Evolutionary conservation across 2,797 vertebrate genomes (phyloP).

Genomic region (Typhlichthys subterraneus): DNA sequence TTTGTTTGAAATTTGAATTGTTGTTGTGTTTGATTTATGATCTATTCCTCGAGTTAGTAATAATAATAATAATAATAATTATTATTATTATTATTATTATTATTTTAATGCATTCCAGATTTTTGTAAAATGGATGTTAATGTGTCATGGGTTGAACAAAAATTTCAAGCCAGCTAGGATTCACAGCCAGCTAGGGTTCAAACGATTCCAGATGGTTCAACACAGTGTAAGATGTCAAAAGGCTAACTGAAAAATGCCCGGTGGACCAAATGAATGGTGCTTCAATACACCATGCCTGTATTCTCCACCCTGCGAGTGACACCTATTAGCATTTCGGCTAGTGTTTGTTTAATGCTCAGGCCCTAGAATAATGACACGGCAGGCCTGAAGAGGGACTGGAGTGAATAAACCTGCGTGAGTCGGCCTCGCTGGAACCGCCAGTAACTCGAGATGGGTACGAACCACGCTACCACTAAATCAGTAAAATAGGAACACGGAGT

Average conservation of each 20-base stretch:
- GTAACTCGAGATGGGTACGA: constrained; percentile 72
- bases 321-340: constrained; percentile 46
- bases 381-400: constrained; percentile 49
- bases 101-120: no score
- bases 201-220: no score
- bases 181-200: no score
- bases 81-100: no score
- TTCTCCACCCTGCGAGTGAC: constrained; percentile 19
- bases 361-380: constrained; percentile 45
- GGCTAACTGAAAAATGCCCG: not conserved
- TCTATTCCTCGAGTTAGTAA: no score
- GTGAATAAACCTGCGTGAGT: constrained; percentile 64
- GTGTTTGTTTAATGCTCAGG: constrained; percentile 47
- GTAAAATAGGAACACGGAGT: constrained; percentile 75
- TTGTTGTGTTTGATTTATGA: no score
- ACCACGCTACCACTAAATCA: constrained; percentile 77
- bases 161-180: no score
- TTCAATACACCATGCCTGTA: constrained; percentile 32
- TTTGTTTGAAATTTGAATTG: no score
- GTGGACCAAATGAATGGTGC: constrained; percentile 19
- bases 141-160: no score
- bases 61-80: no score
- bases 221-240: not conserved
- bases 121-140: no score
- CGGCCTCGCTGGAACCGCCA: constrained; percentile 67